phyloP scores from a whole-genome alignment of 2,888 invertebrate species.

The Cryptocheilus praepositus region DNA sequence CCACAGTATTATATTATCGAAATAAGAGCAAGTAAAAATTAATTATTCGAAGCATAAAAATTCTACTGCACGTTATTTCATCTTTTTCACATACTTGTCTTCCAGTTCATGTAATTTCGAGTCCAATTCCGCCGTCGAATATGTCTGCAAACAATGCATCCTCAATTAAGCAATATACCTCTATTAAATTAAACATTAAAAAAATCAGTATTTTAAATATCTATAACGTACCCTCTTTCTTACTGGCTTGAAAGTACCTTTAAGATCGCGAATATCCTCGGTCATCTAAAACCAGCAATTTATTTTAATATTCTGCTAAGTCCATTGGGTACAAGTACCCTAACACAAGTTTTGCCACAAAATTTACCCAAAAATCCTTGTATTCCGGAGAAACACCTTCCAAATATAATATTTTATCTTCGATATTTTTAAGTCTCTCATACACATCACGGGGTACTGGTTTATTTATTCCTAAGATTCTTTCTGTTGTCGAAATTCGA shows the following conservation, averaged over 20 bases:
- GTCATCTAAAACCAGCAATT: neutral
- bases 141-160: slow-evolving; percentile 60
- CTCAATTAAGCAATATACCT: neutral
- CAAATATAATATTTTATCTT: slow-evolving; percentile 83
- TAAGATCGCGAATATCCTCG: slow-evolving; percentile 38
- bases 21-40: too few relatives aligned
- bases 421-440: slow-evolving; percentile 82
- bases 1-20: too few relatives aligned
- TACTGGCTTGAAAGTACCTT: slow-evolving; percentile 44
- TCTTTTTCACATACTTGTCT: slow-evolving; percentile 61
- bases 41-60: neutral
- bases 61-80: slow-evolving; percentile 46
- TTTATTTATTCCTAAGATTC: slow-evolving; percentile 77
- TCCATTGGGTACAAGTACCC: neutral
- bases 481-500: slow-evolving; percentile 81
- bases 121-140: slow-evolving; percentile 65
- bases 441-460: slow-evolving; percentile 82
- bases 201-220: slow-evolving; percentile 14
- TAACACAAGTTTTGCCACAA: neutral
- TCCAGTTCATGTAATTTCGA: slow-evolving; percentile 64
- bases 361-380: slow-evolving; percentile 80
- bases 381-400: slow-evolving; percentile 90
- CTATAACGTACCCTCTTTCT: slow-evolving; percentile 60
- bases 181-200: slow-evolving; percentile 1
- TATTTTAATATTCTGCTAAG: neutral